Percentiles rank a stretch among this genome's conserved stretches.
Conservation (phyloP, 2,888 invertebrate genomes). For the Caenorhabditis doughertyi region DNA sequence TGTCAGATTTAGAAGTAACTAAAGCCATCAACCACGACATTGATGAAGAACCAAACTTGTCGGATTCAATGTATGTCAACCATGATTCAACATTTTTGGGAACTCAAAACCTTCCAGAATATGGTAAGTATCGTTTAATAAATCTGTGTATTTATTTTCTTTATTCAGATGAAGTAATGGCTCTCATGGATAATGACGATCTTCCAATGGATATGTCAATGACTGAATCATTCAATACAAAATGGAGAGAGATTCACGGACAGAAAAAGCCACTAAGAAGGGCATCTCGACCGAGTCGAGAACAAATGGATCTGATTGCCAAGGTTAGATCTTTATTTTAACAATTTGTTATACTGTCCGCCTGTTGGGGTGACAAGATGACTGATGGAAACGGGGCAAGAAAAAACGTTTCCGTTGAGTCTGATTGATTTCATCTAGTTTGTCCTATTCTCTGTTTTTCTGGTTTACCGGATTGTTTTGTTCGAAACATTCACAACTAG, state of each 20-base stretch:
- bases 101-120: slow-evolving; percentile 66
- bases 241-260: slow-evolving; percentile 73
- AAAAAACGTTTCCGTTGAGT: slow-evolving; percentile 10
- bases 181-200: slow-evolving; percentile 65
- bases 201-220: slow-evolving; percentile 57
- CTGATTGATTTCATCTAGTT: slow-evolving; percentile 28
- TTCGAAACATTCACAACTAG: neutral
- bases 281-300: slow-evolving; percentile 52
- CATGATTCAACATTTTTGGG: slow-evolving; percentile 60
- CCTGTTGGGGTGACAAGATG: slow-evolving; percentile 42
- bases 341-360: slow-evolving; percentile 33
- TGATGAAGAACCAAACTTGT: slow-evolving; percentile 66
- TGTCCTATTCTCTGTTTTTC: neutral
- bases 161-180: slow-evolving; percentile 74
- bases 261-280: slow-evolving; percentile 55
- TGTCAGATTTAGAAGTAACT: slow-evolving; percentile 68
- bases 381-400: slow-evolving; percentile 29
- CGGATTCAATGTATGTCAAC: slow-evolving; percentile 76
- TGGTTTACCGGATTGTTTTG: neutral
- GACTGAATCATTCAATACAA: slow-evolving; percentile 71
- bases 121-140: no score
- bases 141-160: no score
- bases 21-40: slow-evolving; percentile 65
- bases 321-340: slow-evolving; percentile 64
- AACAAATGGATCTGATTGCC: slow-evolving; percentile 66